Evolutionary conservation across 1,140 invertebrate genomes (phyloP).

Genomic region (Eufriesea mexicana): DNA sequence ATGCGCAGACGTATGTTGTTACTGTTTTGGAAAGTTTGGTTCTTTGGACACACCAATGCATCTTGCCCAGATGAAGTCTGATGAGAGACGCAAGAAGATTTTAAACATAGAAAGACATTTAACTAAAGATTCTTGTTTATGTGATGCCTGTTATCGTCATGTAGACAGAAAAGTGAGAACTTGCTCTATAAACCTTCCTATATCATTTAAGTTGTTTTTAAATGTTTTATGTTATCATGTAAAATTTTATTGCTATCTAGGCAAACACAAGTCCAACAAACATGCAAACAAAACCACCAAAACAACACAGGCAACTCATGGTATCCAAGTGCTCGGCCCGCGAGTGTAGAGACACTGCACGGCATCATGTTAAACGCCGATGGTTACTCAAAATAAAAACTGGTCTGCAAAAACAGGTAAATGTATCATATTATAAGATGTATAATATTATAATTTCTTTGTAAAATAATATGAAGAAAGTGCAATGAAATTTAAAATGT

Average conservation of each 20-base stretch:
- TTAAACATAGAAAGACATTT: constrained; percentile 89
- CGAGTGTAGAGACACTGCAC: constrained; percentile 85
- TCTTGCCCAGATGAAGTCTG: constrained; percentile 91
- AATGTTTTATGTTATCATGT: background rate
- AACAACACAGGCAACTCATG: constrained; percentile 78
- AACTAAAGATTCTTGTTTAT: constrained; percentile 90
- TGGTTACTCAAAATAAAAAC: constrained; percentile 89
- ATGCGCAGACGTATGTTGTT: constrained; percentile 91
- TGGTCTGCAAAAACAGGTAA: constrained; percentile 87
- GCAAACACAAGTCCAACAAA: constrained; percentile 80
- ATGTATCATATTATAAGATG: constrained; percentile 21
- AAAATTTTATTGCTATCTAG: constrained; percentile 49
- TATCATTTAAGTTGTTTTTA: no score
- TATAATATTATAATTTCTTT: no score
- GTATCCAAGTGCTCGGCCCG: constrained; percentile 76
- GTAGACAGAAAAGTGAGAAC: constrained; percentile 88
- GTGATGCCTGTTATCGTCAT: constrained; percentile 92
- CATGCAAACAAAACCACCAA: constrained; percentile 77
- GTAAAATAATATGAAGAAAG: background rate
- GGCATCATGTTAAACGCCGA: constrained; percentile 88
- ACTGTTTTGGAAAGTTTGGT: constrained; percentile 92
- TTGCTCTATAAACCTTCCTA: background rate
- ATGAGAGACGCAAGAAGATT: constrained; percentile 90
- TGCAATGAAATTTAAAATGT: background rate
- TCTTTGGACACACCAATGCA: constrained; percentile 93